A percentile compares a stretch with the other conserved stretches of the same genome.
These are phyloP conservation scores for Trachythela sp. DNA, from an alignment of 64 coral and sea anemone species.

Conservation along the genomic window DNA sequence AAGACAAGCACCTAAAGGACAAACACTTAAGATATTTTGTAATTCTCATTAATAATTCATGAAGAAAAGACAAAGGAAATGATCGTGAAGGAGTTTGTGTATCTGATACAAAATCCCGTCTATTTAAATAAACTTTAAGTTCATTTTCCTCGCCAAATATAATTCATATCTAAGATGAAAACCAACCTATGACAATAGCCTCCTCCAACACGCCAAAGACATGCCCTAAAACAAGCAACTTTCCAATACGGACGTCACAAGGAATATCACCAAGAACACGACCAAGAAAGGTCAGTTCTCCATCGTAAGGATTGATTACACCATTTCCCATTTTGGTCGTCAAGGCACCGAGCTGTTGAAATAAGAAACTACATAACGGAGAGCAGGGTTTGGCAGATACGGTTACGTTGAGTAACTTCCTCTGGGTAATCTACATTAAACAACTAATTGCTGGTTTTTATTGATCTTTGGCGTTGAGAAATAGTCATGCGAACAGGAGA, in stretches of 20 bases:
- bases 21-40: background rate
- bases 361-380: too few species aligned
- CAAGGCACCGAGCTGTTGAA: slow-evolving; percentile 76
- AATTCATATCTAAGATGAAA: background rate
- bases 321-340: slow-evolving; percentile 68
- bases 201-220: slow-evolving; percentile 95
- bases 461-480: background rate
- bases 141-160: too few species aligned
- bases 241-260: slow-evolving; percentile 80
- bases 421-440: too few species aligned
- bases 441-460: background rate
- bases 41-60: too few species aligned
- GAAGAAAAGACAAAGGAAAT: too few species aligned
- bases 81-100: background rate
- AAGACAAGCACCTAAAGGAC: slow-evolving; percentile 61
- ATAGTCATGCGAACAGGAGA: background rate
- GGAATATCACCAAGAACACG: slow-evolving; percentile 73
- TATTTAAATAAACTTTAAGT: too few species aligned
- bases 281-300: slow-evolving; percentile 91
- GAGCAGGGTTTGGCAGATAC: too few species aligned
- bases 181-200: slow-evolving; percentile 86
- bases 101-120: too few species aligned
- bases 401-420: too few species aligned
- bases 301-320: slow-evolving; percentile 83
- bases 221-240: slow-evolving; percentile 77